Percentiles rank a stretch among this genome's conserved stretches.
These are phyloP conservation scores for Leptonema lineaticorne DNA, from an alignment of 1,140 invertebrate genomes.

Conservation along the genomic window DNA sequence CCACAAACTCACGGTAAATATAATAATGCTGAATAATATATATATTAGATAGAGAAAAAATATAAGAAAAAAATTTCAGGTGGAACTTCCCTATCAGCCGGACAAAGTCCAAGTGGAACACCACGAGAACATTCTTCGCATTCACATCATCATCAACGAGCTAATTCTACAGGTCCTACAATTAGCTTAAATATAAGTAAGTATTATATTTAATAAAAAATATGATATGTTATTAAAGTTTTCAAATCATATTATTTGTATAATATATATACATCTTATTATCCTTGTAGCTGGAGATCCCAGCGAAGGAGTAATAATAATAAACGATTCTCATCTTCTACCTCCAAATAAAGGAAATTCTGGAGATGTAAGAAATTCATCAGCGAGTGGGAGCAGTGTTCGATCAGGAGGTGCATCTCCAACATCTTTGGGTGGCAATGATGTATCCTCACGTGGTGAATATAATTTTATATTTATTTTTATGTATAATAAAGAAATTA, in stretches of 20 bases:
- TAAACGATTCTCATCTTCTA: constrained; percentile 51
- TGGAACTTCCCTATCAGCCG: constrained; percentile 37
- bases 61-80: constrained; percentile 12
- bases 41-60: background rate
- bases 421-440: constrained; percentile 30
- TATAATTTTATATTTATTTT: background rate
- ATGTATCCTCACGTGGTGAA: constrained; percentile 32
- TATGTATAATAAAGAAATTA: background rate
- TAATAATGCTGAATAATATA: background rate
- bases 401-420: constrained; percentile 29
- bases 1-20: constrained; percentile 48
- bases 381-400: constrained; percentile 19
- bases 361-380: constrained; percentile 5
- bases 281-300: constrained; percentile 48
- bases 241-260: no score
- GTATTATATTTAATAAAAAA: no score
- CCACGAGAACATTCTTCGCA: constrained; percentile 41
- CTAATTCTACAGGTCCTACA: constrained; percentile 54
- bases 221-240: no score
- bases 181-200: constrained; percentile 56
- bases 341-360: constrained; percentile 34
- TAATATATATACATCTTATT: background rate
- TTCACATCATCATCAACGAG: constrained; percentile 53
- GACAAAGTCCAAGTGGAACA: constrained; percentile 37
- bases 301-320: constrained; percentile 54